phyloP scores from a whole-genome alignment of 2,888 invertebrate species.

The Sisyra nigra region DNA sequence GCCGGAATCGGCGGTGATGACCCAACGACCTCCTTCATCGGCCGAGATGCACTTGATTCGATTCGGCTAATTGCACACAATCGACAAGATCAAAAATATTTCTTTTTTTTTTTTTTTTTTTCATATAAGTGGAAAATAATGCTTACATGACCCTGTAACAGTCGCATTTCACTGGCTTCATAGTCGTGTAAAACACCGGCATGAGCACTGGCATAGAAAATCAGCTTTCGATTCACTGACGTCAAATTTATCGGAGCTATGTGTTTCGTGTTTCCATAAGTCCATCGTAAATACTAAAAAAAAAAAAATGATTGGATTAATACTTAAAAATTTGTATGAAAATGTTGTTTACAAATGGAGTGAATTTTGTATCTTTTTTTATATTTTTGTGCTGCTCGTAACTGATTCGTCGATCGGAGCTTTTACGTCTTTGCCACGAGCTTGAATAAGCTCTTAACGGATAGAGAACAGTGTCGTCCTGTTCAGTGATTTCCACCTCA shows the following conservation, averaged over 20 bases:
- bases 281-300: conserved; percentile 40
- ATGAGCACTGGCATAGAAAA: conserved; percentile 48
- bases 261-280: conserved; percentile 42
- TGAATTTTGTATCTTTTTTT: background rate
- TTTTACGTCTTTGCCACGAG: too few species aligned
- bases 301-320: background rate
- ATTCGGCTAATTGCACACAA: conserved; percentile 28
- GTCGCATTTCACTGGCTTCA: conserved; percentile 36
- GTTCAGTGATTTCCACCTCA: too few species aligned
- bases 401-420: too few species aligned
- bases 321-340: background rate
- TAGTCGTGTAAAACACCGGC: conserved; percentile 47
- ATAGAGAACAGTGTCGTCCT: too few species aligned
- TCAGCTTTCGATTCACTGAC: conserved; percentile 28
- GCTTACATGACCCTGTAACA: conserved; percentile 54
- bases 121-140: conserved; percentile 4
- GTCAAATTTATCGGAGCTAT: conserved; percentile 44
- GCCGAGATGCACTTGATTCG: conserved; percentile 31
- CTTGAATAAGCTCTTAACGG: too few species aligned
- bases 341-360: conserved; percentile 1
- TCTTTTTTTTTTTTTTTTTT: conserved; percentile 2
- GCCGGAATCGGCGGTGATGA: conserved; percentile 40
- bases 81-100: background rate
- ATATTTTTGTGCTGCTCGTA: too few species aligned
- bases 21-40: conserved; percentile 35